Base-by-base conservation (phyloP, 2,797 vertebrate species). In the Myotis findleyi region DNA sequence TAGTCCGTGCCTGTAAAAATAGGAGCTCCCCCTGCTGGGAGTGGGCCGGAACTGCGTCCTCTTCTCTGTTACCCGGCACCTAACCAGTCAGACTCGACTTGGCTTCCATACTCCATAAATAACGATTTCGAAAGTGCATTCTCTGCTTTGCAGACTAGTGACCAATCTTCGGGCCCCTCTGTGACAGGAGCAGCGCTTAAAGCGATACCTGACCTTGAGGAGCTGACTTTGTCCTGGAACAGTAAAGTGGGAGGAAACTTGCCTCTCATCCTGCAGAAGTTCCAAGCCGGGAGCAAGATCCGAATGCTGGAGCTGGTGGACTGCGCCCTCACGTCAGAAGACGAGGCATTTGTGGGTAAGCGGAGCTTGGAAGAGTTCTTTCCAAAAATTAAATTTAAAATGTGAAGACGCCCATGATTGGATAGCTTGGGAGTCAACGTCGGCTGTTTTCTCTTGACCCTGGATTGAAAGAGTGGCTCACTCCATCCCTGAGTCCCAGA, bases 201-300 rank as follows among this genome's bases (percentile, higher is more conserved):
- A 97, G 94, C 51, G 25, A 23, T 98, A 64, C 98, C 98, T 87
- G 97, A 98, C 10, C 88, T 99, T 95, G 99, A 99, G 98, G 93
- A 98, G 94, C 90, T 99, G 55, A 99, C 99, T 97, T 97, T 99
- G 95, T 99, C 99, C 69, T 99, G 99, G 99, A 99, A 99, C 88
- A 49, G 93, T 47, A 97, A 98, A 2, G 93, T 99, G 0, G 99
- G 99, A 33, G 98, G 99, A 25, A 98, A 98, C 80, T 85, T 99
- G 71, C 98, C 98, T 53, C 95, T 98, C 92, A 95, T 99, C 69
- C 98, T 99, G 77, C 98, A 98, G 87, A 98, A 98, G 51, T 76
- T 99, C 5, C 97, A 71, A 8, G 96, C 97, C 16, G 97, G 93
- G 18, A 98, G 96, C 95, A 96, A 97, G 9, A 94, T 99, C 96